Conservation (phyloP, 2,888 invertebrate species). For the Oxytorus armatus region DNA sequence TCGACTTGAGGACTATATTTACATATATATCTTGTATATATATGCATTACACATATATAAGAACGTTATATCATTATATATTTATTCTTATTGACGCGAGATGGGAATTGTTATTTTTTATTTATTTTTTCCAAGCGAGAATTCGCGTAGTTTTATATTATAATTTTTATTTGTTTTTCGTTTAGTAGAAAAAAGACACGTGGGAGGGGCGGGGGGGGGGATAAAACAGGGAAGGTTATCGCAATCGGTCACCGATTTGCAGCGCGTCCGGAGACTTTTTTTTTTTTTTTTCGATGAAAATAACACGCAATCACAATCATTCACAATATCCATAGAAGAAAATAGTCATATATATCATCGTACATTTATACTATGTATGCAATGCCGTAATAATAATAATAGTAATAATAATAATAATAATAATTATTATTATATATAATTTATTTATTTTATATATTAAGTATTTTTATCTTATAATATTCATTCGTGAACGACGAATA, state of each 20-base stretch:
- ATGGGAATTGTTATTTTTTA: constrained; percentile 24
- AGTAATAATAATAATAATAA: constrained; percentile 41
- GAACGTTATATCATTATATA: constrained; percentile 12
- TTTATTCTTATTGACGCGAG: constrained; percentile 25
- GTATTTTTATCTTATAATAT: constrained; percentile 72
- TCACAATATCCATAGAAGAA: constrained; percentile 82
- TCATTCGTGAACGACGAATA: constrained; percentile 79
- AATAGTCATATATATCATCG: constrained; percentile 78
- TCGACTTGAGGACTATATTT: constrained; percentile 15
- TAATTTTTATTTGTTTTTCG: constrained; percentile 10
- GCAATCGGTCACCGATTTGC: constrained; percentile 52
- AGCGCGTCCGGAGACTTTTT: constrained; percentile 61
- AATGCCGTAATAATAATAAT: constrained; percentile 70
- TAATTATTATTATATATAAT: constrained; percentile 53
- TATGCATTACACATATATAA: constrained; percentile 5
- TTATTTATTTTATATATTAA: constrained; percentile 72
- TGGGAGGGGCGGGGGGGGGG: constrained; percentile 1
- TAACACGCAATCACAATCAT: constrained; percentile 73
- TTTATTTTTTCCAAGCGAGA: constrained; percentile 35
- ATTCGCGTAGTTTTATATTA: constrained; percentile 31
- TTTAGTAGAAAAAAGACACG: constrained; percentile 40
- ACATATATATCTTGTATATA: not conserved
- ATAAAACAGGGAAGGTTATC: no score
- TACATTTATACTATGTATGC: constrained; percentile 76
- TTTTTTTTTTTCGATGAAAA: constrained; percentile 71